Evolutionary conservation across 1,140 invertebrate species (phyloP), one percentile per base, ranked within the genome.

Genomic region (Brachystomella parvula): DNA sequence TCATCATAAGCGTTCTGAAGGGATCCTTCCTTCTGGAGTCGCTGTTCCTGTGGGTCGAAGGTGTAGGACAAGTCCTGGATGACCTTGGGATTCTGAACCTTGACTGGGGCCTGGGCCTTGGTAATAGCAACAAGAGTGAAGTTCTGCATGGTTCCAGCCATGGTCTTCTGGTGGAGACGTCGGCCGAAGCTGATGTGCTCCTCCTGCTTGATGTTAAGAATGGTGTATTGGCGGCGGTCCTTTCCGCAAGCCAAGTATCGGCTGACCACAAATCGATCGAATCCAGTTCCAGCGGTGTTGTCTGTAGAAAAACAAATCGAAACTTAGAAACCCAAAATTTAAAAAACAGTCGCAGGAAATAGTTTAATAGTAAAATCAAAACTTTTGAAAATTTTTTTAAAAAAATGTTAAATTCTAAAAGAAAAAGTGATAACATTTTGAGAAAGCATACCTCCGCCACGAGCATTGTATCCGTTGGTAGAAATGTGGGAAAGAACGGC

Each of bases 401-500:
- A 39, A 53, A 24, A 53, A 17, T 26, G 49, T 12, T 24, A 44
- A 12, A 12, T 44, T 44, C n/a, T 44, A 12, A 12, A n/a, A n/a
- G n/a, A 44, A 44, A 44, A 44, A 12, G 39, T 12, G n/a, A 44
- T 39, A 19, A 39, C 35, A 39, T 53, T 15, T 24, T 53, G 49
- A 53, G 6, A 44, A 12, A 44, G 39, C 39, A n/a, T 26, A 53
- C 49, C 72, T 30, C 66, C 72, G n/a, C 65, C 64, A 31, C 69
- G 64, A 63, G 58, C 71, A 30, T 69, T 47, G n/a, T 67, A 31
- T 60, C 64, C 67, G 24, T 62, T 24, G n/a, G 69, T 61, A n/a
- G 65, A 47, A 28, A 62, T 35, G 65, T 69, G 64, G 47, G 68
- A 68, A 17, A 74, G 66, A 53, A 70, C 66, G 31, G 74, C 68